Evolutionary conservation across 2,888 invertebrate species (phyloP).

Genomic region (Danaus chrysippus): DNA sequence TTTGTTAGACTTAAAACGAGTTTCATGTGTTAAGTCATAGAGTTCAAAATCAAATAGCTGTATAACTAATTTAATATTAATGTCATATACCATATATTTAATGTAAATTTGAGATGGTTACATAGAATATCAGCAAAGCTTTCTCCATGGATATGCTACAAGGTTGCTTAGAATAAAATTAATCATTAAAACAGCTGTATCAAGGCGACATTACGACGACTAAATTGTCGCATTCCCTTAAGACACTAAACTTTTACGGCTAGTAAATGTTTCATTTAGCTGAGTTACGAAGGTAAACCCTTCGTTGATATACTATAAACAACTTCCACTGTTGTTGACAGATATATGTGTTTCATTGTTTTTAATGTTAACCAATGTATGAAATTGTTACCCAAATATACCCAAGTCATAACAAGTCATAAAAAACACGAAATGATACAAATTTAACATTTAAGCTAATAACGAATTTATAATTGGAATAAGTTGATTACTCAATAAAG

Average conservation of each 20-base stretch:
- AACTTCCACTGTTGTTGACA: not conserved
- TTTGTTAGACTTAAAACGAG: not conserved
- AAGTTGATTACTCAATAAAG: too few relatives aligned
- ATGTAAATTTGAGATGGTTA: not conserved
- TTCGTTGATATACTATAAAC: slow-evolving; percentile 2
- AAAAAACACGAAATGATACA: too few relatives aligned
- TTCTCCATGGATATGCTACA: not conserved
- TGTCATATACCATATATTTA: not conserved
- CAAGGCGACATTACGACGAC: not conserved
- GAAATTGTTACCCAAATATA: not conserved
- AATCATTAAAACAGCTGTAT: not conserved
- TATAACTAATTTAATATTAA: not conserved
- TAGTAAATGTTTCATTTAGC: slow-evolving; percentile 4
- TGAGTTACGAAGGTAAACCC: slow-evolving; percentile 1
- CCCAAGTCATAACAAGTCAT: too few relatives aligned
- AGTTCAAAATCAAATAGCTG: not conserved
- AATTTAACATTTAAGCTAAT: too few relatives aligned
- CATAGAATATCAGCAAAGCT: not conserved
- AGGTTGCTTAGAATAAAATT: not conserved
- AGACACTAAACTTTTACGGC: slow-evolving; percentile 4
- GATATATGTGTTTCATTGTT: not conserved
- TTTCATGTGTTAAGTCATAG: not conserved
- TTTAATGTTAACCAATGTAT: not conserved
- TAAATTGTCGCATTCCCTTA: slow-evolving; percentile 4
- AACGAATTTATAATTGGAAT: too few relatives aligned